Conservation (phyloP, 1,140 invertebrate genomes). For the Physella acuta region DNA sequence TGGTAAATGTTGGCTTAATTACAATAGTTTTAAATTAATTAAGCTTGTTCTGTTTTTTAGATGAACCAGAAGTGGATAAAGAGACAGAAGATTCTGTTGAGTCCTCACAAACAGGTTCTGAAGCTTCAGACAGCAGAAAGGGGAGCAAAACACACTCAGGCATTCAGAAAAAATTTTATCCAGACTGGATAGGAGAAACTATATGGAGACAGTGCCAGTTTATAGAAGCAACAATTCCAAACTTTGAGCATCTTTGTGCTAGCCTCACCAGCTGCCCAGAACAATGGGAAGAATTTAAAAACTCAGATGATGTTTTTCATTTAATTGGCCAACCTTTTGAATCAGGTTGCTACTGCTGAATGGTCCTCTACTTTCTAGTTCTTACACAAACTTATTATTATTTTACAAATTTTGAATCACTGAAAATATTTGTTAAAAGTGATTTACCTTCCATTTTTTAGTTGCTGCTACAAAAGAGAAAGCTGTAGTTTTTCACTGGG, state of each 20-base stretch:
- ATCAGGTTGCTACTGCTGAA: too few species aligned
- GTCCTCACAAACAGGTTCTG: too few species aligned
- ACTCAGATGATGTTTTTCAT: slow-evolving; percentile 41
- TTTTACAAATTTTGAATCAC: too few species aligned
- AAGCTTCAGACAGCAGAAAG: not conserved
- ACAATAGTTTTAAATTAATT: too few species aligned
- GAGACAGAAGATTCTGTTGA: slow-evolving; percentile 35
- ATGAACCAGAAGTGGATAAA: slow-evolving; percentile 41
- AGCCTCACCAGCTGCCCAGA: slow-evolving; percentile 42
- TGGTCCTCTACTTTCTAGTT: too few species aligned
- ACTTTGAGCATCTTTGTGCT: slow-evolving; percentile 44
- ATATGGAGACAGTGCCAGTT: slow-evolving; percentile 53
- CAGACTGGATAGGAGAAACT: slow-evolving; percentile 46
- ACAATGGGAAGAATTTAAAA: slow-evolving; percentile 51
- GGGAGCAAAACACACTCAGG: not conserved
- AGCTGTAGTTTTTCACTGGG: slow-evolving; percentile 45
- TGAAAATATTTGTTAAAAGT: not conserved
- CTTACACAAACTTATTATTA: too few species aligned
- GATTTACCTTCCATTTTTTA: slow-evolving; percentile 5
- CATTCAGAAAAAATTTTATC: slow-evolving; percentile 22
- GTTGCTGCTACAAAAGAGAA: slow-evolving; percentile 7
- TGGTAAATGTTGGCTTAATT: too few species aligned
- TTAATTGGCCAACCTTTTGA: slow-evolving; percentile 38
- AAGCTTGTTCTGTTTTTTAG: too few species aligned
- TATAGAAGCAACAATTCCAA: slow-evolving; percentile 44